Evolutionary conservation across 1,140 invertebrate species (phyloP).

Genomic region (Zaprionus gabonicus): DNA sequence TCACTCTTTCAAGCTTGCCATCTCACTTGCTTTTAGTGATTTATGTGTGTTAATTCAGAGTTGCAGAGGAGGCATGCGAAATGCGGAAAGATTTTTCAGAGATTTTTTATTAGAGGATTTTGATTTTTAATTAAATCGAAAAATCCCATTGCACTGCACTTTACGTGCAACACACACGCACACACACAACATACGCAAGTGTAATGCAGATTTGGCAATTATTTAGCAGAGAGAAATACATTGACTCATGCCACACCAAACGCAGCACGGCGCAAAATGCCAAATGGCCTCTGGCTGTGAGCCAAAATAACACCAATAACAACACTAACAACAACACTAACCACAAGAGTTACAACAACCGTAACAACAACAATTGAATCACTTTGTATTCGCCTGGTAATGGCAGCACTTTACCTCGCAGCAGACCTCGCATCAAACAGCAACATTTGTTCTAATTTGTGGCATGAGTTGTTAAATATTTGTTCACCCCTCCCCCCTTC

Average conservation of each 20-base stretch:
- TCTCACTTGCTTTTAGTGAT: conserved; percentile 50
- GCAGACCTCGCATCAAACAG: conserved; percentile 62
- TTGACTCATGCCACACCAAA: conserved; percentile 53
- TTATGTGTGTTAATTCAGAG: conserved; percentile 71
- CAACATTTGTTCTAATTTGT: conserved; percentile 79
- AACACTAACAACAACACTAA: conserved; percentile 26
- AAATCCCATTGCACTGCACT: conserved; percentile 24
- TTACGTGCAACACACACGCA: conserved; percentile 34
- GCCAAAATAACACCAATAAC: not conserved
- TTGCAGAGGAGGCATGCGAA: conserved; percentile 45
- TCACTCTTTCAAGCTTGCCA: not conserved
- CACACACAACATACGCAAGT: conserved; percentile 42
- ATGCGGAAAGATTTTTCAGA: conserved; percentile 73
- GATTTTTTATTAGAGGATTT: conserved; percentile 41
- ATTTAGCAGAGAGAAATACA: conserved; percentile 42
- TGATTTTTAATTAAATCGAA: conserved; percentile 69
- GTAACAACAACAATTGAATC: conserved; percentile 63
- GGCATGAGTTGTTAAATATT: conserved; percentile 53
- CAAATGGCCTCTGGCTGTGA: conserved; percentile 64
- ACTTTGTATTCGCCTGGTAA: conserved; percentile 60
- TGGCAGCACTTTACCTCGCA: conserved; percentile 66
- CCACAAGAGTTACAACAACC: conserved; percentile 16
- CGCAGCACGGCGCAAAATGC: conserved; percentile 4
- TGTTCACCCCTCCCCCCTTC: not conserved
- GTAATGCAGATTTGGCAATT: conserved; percentile 58